Percentiles rank a stretch among this genome's conserved stretches.
These are phyloP conservation scores for Serilophus lunatus DNA, from an alignment of 2,113 vertebrate genomes.

Conservation along the genomic window DNA sequence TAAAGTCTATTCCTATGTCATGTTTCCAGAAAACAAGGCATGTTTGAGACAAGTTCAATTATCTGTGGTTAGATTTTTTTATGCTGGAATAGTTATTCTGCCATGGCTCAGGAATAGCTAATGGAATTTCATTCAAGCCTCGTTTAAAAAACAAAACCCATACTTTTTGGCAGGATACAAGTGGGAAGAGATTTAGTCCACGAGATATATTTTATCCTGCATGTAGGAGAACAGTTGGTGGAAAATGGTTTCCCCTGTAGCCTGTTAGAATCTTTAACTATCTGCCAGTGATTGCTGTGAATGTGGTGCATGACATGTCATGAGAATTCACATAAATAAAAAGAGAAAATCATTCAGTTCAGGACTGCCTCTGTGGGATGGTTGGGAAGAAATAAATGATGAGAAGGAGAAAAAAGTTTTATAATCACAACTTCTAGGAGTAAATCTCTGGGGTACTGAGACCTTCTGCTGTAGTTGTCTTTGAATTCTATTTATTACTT, in stretches of 20 bases:
- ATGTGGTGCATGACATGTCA: conserved; percentile 35
- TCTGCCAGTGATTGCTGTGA: conserved; percentile 52
- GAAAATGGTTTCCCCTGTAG: conserved; percentile 62
- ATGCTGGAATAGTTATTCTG: background rate
- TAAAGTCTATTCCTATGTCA: conserved; percentile 11
- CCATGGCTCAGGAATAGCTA: conserved; percentile 43
- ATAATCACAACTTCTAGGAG: background rate
- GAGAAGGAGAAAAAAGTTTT: background rate
- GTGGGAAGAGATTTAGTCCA: conserved; percentile 56
- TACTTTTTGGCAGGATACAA: conserved; percentile 40
- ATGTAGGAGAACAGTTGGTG: conserved; percentile 44
- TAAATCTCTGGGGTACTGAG: background rate
- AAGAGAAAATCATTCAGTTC: conserved; percentile 35
- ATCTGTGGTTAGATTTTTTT: background rate
- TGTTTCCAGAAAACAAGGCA: conserved; percentile 25
- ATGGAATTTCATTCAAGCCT: conserved; percentile 59
- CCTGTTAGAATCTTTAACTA: conserved; percentile 61
- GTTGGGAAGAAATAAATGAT: conserved; percentile 24
- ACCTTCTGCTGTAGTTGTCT: background rate
- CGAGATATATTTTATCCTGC: conserved; percentile 55
- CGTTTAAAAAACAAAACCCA: conserved; percentile 3
- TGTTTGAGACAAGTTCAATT: conserved; percentile 41
- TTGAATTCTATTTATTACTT: background rate
- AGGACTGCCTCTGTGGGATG: background rate
- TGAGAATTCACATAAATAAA: conserved; percentile 55